Base-by-base conservation (phyloP, 2,113 vertebrate species). In the Menura novaehollandiae region DNA sequence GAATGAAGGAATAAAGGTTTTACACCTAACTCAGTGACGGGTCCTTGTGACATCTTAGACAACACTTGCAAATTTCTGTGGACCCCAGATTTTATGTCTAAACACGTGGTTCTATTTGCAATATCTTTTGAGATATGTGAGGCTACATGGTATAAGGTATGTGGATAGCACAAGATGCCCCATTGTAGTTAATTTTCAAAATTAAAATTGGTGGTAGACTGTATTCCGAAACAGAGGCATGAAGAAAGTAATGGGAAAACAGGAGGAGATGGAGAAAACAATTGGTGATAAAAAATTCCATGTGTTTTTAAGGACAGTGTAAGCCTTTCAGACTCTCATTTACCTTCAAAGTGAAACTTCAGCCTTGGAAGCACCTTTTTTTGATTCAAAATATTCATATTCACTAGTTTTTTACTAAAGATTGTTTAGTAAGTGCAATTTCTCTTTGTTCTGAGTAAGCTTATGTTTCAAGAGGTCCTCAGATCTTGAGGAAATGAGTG, bases 1-100 rank as follows among this genome's bases (percentile, higher is more conserved):
- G 26, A 60, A 58, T 46, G 39, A 85, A 43, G 27, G 19, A 63
- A 24, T 11, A 66, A 82, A 58, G 10, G 2, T 71, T 90, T 92
- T 55, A 19, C 8, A 18, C 24, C 9, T 41, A 24, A 35, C 7
- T 46, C 33, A 59, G 30, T 0, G 0, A 16, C n/a, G 10, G 24
- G 7, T 77, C 11, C 43, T 71, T 47, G 10, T 56, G 68, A 83
- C 11, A 21, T 30, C 51, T 77, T 20, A 15, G 30, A 28, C 5
- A 49, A 32, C 17, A 41, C 9, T 30, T 77, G 6, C 12, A 73
- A 27, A 62, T 32, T 26, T 51, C 26, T 46, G 3, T 6, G 14
- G 12, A n/a, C 7, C 23, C n/a, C 30, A 56, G 37, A 58, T 88
- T 76, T 66, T 73, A 13, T 32, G 23, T 26, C 20, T 47, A 15